phyloP scores from a whole-genome alignment of 2,888 invertebrate species.

The Isotomurus palustris region DNA sequence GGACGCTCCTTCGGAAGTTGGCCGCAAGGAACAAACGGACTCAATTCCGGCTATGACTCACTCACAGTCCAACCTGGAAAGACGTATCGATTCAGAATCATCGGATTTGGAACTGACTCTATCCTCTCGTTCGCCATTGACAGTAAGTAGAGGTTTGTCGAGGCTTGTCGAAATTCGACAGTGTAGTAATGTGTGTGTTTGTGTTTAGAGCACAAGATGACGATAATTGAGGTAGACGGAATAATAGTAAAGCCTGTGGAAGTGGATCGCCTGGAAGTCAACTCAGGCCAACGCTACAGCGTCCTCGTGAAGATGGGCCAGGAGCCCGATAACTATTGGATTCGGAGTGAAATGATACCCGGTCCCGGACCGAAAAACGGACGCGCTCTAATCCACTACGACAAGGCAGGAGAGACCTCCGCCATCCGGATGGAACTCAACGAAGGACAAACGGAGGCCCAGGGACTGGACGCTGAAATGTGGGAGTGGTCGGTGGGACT shows the following conservation, averaged over 20 bases:
- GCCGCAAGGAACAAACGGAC: neutral
- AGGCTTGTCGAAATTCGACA: neutral
- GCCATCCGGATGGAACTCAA: constrained; percentile 10
- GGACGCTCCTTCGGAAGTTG: constrained; percentile 10
- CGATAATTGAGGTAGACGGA: constrained; percentile 35
- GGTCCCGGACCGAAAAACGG: constrained; percentile 33
- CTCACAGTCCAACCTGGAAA: constrained; percentile 18
- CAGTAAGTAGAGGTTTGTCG: constrained; percentile 12
- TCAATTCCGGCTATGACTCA: constrained; percentile 11
- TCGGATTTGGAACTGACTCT: constrained; percentile 20
- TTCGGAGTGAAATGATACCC: constrained; percentile 22
- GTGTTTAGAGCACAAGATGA: constrained; percentile 14
- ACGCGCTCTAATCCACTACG: constrained; percentile 28
- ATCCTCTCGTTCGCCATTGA: neutral
- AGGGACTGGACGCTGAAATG: constrained; percentile 5
- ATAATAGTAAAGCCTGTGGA: constrained; percentile 22
- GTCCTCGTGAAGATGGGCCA: constrained; percentile 31
- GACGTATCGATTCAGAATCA: constrained; percentile 31
- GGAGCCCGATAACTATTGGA: constrained; percentile 21
- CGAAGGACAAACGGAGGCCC: constrained; percentile 7
- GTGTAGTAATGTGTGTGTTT: neutral
- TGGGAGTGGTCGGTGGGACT: constrained; percentile 21
- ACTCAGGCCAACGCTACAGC: constrained; percentile 33
- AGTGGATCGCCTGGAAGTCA: constrained; percentile 29
- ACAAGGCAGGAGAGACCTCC: no score